Evolutionary conservation across 2,888 invertebrate species (phyloP).

Genomic region (Trypoxylon attenuatum): DNA sequence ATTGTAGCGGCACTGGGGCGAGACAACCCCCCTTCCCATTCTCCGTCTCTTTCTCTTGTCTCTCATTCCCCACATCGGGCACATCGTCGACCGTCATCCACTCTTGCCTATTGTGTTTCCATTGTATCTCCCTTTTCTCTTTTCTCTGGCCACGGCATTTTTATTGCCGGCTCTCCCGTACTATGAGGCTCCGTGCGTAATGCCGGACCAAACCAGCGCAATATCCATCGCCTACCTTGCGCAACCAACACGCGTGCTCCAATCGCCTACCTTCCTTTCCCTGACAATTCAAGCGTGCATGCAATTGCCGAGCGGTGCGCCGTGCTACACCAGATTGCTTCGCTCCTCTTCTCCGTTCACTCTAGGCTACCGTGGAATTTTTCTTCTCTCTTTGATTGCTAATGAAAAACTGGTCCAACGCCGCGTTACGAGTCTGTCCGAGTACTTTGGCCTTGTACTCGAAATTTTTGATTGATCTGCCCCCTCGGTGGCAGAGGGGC

Average conservation of each 20-base stretch:
- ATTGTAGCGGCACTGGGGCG: slow-evolving; percentile 42
- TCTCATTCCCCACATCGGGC: slow-evolving; percentile 41
- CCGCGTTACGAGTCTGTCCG: too few species aligned
- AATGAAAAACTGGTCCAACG: too few species aligned
- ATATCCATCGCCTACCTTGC: slow-evolving; percentile 46
- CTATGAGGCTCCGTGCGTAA: slow-evolving; percentile 37
- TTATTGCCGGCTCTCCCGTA: slow-evolving; percentile 47
- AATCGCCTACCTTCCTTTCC: slow-evolving; percentile 42
- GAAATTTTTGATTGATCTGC: too few species aligned
- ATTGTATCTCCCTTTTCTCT: slow-evolving; percentile 56
- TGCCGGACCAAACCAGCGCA: slow-evolving; percentile 42
- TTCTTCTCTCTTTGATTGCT: slow-evolving; percentile 5
- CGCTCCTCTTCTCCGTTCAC: too few species aligned
- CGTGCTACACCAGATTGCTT: slow-evolving; percentile 12
- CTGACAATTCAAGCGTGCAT: slow-evolving; percentile 38
- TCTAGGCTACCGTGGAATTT: slow-evolving; percentile 8
- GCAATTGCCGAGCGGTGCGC: slow-evolving; percentile 38
- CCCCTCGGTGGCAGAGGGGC: too few species aligned
- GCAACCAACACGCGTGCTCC: slow-evolving; percentile 9
- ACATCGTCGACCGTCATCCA: slow-evolving; percentile 52
- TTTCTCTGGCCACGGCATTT: slow-evolving; percentile 52
- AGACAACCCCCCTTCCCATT: slow-evolving; percentile 18
- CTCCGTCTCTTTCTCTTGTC: slow-evolving; percentile 29
- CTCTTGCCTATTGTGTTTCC: slow-evolving; percentile 62
- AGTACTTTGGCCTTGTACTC: too few species aligned